Base-by-base conservation (phyloP, 2,113 vertebrate genomes). In the Anser cygnoides region DNA sequence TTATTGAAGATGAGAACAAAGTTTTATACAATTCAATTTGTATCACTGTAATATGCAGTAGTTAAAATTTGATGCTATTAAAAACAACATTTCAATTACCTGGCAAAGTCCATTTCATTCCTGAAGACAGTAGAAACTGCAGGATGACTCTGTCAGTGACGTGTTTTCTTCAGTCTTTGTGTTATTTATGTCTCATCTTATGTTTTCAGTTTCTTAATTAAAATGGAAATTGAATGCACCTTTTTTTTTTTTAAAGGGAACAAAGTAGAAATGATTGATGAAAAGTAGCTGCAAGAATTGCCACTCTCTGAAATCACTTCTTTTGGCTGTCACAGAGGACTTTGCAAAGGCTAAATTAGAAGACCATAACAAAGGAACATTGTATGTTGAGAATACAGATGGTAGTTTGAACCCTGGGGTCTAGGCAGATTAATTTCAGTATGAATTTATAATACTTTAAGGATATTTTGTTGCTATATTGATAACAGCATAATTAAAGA, bases 191-290 rank as follows among this genome's bases (percentile, higher is more conserved):
- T 57, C 80, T 92, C 54, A 44, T 66, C 10, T 16, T 63, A 41
- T 68, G 68, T 90, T 96, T 90, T 89, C 92, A 92, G 66, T 29
- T 90, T 87, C 81, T 96, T 90, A 86, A 94, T 97, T 97, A 96
- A 95, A 91, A 76, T 43, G 43, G 59, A 90, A 91, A 96, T 73
- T 70, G 85, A 95, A 92, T 65, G 29, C 39, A 83, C 67, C 26
- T 25, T 52, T 52, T 52, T 96, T 72, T 68, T 89, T 96, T 78
- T 28, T 39, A 39, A 84, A 84, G 44, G 41, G 71, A 92, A 94
- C 22, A 54, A 96, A 97, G 66, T 90, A 31, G 13, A 94, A 94
- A 96, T 90, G 90, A 97, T 93, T 89, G 79, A 96, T 96, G 91
- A 91, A 84, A 91, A 70, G 54, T 87, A 84, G 15, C 77, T 93